Base-by-base conservation (phyloP, 1,140 invertebrate genomes). In the Aporrectodea caliginosa region DNA sequence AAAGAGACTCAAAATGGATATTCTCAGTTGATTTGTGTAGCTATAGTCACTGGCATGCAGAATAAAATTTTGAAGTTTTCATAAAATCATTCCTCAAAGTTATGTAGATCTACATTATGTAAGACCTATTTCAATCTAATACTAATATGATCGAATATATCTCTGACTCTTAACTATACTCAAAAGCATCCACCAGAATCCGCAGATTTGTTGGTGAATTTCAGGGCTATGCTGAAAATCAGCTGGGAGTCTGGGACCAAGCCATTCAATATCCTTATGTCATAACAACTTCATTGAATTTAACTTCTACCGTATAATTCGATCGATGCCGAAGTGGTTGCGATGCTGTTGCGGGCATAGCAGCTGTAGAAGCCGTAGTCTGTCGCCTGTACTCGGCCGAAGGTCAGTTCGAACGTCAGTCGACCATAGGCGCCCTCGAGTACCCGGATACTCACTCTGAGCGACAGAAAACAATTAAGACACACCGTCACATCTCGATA, bases 321-420 rank as follows among this genome's bases (percentile, higher is more conserved):
- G 43, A 77, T 31, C 1, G 12, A 32, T 2, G 33, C 75, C 12
- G 16, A 2, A 2, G 35, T 69, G 12, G 35, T 27, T n/a, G 33
- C 75, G 16, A 77, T 2, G 16, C 16, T 77, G 75, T 58, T 77
- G 12, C 58, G 35, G 6, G 35, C 58, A 35, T 77, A 29, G 58
- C 75, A 77, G 1, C 16, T n/a, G 43, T 29, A 77, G n/a, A 27
- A 16, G 2, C 75, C 75, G 58, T 77, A 77, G 30, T 77, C 75
- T 6, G 35, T 27, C 43, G 35, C 27, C 75, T 2, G 2, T n/a
- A 68, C 43, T 16, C n/a, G 2, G 2, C 14, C 16, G 43, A 77
- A 69, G 16, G 43, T 68, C 75, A 77, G 35, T 33, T 77, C 34
- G 16, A 29, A 69, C 34, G 75, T 77, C 35, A 77, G 43, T 1